Evolutionary conservation across 2,113 vertebrate species (phyloP).

Genomic region (Oceanites oceanicus): DNA sequence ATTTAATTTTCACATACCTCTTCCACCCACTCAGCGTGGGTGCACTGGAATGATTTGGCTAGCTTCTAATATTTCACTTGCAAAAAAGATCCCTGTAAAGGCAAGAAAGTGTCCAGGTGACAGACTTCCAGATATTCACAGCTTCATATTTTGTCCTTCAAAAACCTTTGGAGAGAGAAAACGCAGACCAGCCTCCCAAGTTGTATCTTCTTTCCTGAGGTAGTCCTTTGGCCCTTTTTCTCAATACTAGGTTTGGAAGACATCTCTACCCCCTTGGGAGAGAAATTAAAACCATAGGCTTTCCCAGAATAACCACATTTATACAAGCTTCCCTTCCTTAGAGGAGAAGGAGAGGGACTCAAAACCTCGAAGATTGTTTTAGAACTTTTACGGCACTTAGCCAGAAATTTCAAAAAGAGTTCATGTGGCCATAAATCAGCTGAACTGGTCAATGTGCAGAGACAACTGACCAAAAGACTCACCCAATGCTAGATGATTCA

Average conservation of each 20-base stretch:
- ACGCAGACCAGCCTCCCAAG: background rate
- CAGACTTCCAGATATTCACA: background rate
- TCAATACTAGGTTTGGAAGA: background rate
- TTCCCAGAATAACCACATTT: conserved; percentile 5
- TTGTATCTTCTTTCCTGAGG: background rate
- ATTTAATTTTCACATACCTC: background rate
- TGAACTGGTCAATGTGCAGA: background rate
- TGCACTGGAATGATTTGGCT: background rate
- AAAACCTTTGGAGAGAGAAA: background rate
- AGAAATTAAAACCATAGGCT: conserved; percentile 1
- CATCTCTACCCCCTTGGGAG: background rate
- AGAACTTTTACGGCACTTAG: background rate
- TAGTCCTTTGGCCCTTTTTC: background rate
- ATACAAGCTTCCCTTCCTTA: background rate
- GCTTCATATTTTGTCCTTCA: background rate
- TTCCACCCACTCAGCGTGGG: background rate
- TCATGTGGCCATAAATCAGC: background rate
- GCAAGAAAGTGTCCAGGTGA: background rate
- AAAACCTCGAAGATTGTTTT: background rate
- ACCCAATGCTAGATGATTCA: background rate
- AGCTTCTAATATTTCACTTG: background rate
- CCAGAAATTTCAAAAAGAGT: background rate
- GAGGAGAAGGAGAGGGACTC: background rate
- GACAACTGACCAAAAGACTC: background rate
- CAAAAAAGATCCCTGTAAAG: background rate